These are phyloP conservation scores for Colossoma macropomum DNA, from an alignment of 2,113 vertebrate genomes.

Conservation along the genomic window DNA sequence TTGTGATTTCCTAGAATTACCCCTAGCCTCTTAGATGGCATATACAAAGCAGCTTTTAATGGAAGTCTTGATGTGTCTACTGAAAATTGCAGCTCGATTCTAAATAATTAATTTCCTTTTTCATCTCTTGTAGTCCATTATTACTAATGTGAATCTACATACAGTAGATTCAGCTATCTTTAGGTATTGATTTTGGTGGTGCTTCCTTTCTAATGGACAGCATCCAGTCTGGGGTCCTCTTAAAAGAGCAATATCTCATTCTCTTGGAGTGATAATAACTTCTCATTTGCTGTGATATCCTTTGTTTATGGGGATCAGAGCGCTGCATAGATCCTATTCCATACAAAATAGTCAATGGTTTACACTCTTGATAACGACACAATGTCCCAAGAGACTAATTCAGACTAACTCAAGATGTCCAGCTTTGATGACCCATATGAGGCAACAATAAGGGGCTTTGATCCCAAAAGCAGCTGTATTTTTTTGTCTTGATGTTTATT, in stretches of 20 bases:
- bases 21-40: neutral
- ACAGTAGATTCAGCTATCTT: constrained; percentile 14
- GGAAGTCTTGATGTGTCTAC: constrained; percentile 7
- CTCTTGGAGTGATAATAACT: neutral
- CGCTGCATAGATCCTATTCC: neutral
- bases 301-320: neutral
- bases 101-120: constrained; percentile 47
- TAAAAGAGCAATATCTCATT: constrained; percentile 17
- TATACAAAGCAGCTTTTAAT: constrained; percentile 6
- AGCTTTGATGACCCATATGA: constrained; percentile 1
- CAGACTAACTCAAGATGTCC: constrained; percentile 19
- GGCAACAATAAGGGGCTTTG: neutral
- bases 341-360: neutral
- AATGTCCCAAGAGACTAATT: neutral
- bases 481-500: constrained; percentile 15
- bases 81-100: neutral
- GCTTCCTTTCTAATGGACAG: constrained; percentile 32
- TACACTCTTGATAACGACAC: neutral
- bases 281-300: neutral
- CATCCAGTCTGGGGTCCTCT: neutral
- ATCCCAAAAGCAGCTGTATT: constrained; percentile 6
- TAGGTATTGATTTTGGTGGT: constrained; percentile 44
- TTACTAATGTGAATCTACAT: constrained; percentile 36
- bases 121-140: constrained; percentile 40
- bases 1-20: neutral